Conservation (phyloP, 1,140 invertebrate genomes). For the Agraylea sexmaculata region DNA sequence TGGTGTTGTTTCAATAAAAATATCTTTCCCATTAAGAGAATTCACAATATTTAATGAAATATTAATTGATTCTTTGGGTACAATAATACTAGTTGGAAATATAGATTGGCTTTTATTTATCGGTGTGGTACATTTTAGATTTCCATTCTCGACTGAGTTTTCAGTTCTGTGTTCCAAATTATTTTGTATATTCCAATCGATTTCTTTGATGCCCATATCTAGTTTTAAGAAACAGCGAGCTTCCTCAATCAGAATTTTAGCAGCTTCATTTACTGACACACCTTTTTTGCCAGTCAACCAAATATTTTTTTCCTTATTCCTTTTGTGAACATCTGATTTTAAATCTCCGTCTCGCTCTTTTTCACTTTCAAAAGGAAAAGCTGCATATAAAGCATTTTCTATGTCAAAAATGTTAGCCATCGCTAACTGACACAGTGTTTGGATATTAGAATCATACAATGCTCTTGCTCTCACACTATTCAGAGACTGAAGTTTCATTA, state of each 20-base stretch:
- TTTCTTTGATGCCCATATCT: constrained; percentile 47
- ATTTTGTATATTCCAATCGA: constrained; percentile 39
- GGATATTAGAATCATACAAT: constrained; percentile 75
- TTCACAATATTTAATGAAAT: too few relatives aligned
- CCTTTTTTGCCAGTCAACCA: constrained; percentile 75
- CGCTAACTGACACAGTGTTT: constrained; percentile 66
- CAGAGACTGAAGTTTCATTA: constrained; percentile 74
- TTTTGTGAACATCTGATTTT: constrained; percentile 50
- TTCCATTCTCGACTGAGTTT: background rate
- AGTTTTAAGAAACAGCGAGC: constrained; percentile 58
- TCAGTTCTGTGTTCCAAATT: constrained; percentile 1
- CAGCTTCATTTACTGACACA: constrained; percentile 72
- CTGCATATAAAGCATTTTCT: constrained; percentile 65
- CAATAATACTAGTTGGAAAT: too few relatives aligned
- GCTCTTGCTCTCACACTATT: constrained; percentile 76
- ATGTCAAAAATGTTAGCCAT: constrained; percentile 53
- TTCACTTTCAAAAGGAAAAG: constrained; percentile 72
- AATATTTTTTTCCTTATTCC: constrained; percentile 56
- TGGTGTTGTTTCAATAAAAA: too few relatives aligned
- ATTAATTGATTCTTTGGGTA: too few relatives aligned
- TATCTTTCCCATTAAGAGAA: too few relatives aligned
- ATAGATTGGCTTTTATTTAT: too few relatives aligned
- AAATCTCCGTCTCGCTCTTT: constrained; percentile 62
- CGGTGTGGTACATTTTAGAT: too few relatives aligned
- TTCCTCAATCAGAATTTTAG: constrained; percentile 65